Evolutionary conservation across 2,797 vertebrate species (phyloP).

Genomic region (Coracias cyanogaster): DNA sequence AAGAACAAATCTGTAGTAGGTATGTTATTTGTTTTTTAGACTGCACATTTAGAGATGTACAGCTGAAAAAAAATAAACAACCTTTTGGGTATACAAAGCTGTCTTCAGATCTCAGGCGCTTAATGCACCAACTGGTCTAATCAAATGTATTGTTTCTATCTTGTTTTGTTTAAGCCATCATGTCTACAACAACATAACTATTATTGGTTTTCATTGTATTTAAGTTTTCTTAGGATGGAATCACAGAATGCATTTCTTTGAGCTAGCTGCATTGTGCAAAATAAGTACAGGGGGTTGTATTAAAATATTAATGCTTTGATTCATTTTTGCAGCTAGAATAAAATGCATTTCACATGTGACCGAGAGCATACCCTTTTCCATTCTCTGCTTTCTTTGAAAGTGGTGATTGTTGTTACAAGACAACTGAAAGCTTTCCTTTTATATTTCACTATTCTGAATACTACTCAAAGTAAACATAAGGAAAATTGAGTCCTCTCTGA

Average conservation of each 20-base stretch:
- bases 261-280: not conserved
- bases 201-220: constrained; percentile 15
- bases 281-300: not conserved
- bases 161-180: not conserved
- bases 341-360: not conserved
- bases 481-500: not conserved
- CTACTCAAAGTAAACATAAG: not conserved
- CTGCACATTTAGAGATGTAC: not conserved
- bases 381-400: not conserved
- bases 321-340: constrained; percentile 9
- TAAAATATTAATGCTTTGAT: constrained; percentile 14
- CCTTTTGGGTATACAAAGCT: not conserved
- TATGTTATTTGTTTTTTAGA: not conserved
- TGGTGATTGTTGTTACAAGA: not conserved
- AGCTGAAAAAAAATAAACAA: not conserved
- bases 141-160: constrained; percentile 1
- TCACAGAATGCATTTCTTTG: not conserved
- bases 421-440: constrained; percentile 3
- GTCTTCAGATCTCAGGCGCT: not conserved
- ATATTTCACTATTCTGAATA: not conserved
- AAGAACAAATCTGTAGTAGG: not conserved
- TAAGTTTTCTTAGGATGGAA: not conserved
- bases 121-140: constrained; percentile 4
- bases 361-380: not conserved
- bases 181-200: not conserved